Evolutionary conservation across 2,113 vertebrate species (phyloP), one percentile per base, ranked within the genome.

Genomic region (Notothenia coriiceps): DNA sequence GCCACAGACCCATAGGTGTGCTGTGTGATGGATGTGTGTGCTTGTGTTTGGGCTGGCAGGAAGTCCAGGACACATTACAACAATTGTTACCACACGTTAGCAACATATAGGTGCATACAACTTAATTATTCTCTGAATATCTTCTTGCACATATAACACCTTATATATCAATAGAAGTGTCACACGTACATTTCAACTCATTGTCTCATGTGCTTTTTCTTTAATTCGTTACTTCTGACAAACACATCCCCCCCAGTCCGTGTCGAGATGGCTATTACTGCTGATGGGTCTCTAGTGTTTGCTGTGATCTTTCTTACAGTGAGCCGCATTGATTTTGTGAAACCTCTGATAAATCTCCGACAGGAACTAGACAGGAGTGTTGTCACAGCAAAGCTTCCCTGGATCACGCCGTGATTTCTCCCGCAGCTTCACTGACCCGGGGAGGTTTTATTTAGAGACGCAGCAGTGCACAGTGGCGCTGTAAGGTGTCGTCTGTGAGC

Each of bases 311-410:
- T 88, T 92, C 84, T 86, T 80, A 79, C 86, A 90, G 81, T 70
- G 81, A 73, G 89, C 84, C 22, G 84, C 94, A 94, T 93, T 94
- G 94, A 95, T 95, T 95, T 91, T 90, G 76, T 88, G 88, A 91
- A 89, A 93, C 86, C 86, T 92, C 88, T 91, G 91, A 93, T 93
- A 91, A 93, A 91, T 90, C 88, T 87, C 84, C 88, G 88, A 87
- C 91, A 87, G 83, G 85, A 92, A 92, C 87, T 81, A 91, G 88
- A 92, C 88, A 70, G 85, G 76, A 79, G 83, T 88, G 89, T 92
- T 92, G 89, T 85, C 74, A 92, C 88, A 91, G 92, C 91, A 92
- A 93, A 94, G 92, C 93, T 91, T 89, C 77, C 67, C 81, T n/a
- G 84, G 92, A 93, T 94, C 89, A 80, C 55, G 35, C 83, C 46